Conservation (phyloP, 2,888 invertebrate species). For the Alloscopus bannaensis region DNA sequence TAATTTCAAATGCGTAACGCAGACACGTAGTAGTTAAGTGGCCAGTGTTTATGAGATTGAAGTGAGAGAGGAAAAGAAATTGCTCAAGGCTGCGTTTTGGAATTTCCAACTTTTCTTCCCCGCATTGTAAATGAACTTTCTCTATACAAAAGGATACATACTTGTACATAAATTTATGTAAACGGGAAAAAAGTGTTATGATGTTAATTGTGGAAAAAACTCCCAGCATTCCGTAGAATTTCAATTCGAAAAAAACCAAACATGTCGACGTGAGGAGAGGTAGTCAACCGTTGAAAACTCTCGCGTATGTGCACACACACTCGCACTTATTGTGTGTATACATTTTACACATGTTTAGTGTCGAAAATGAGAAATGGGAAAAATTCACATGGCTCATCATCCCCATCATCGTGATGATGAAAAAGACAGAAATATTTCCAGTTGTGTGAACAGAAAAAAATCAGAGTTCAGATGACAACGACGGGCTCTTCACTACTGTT, state of each 20-base stretch:
- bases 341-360: background rate
- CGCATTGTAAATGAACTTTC: background rate
- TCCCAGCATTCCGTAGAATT: too few species aligned
- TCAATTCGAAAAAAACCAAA: too few species aligned
- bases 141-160: background rate
- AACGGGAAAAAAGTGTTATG: background rate
- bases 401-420: too few species aligned
- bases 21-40: conserved; percentile 13
- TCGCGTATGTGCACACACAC: background rate
- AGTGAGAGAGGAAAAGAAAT: background rate
- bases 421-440: too few species aligned
- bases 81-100: background rate
- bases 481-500: too few species aligned
- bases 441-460: conserved; percentile 19
- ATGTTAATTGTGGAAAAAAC: too few species aligned
- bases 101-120: conserved; percentile 14
- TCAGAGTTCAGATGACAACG: conserved; percentile 19
- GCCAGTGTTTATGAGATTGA: background rate
- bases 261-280: too few species aligned
- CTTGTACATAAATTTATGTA: background rate
- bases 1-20: conserved; percentile 48
- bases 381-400: conserved; percentile 28
- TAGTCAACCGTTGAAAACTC: too few species aligned
- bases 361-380: conserved; percentile 1
- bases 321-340: background rate